A percentile compares a stretch with the other conserved stretches of the same genome.
These are phyloP conservation scores for Indicator maculatus DNA, from an alignment of 2,113 vertebrate species.

Conservation along the genomic window DNA sequence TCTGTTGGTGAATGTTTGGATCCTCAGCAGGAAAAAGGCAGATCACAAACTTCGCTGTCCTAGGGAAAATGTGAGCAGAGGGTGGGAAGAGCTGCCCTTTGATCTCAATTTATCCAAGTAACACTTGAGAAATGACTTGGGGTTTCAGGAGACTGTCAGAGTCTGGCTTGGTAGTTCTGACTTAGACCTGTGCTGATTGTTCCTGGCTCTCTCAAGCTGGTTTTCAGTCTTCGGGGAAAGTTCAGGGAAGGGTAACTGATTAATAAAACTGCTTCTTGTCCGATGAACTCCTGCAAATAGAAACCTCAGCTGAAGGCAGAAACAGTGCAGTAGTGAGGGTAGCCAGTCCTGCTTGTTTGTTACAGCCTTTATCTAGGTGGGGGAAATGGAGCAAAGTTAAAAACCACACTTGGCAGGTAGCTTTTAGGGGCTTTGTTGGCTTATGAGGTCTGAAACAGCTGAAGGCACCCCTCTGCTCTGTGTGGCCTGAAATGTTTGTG, in stretches of 20 bases:
- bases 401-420: background rate
- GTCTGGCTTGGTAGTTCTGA: background rate
- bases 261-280: constrained; percentile 2
- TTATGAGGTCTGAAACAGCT: background rate
- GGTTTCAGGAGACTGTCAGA: background rate
- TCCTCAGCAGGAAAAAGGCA: background rate
- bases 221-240: constrained; percentile 51
- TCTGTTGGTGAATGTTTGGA: background rate
- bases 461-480: background rate
- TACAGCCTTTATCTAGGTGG: background rate
- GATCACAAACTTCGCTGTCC: background rate
- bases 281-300: background rate
- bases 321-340: background rate
- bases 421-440: background rate
- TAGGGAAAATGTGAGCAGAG: background rate
- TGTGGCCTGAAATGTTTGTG: background rate
- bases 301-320: constrained; percentile 7
- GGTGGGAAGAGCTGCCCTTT: background rate
- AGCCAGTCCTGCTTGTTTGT: background rate
- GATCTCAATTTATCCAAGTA: background rate
- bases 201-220: background rate
- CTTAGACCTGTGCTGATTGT: background rate
- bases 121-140: background rate
- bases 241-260: constrained; percentile 46
- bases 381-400: background rate